These are phyloP conservation scores for Caenorhabditis sulstoni DNA, from an alignment of 2,888 invertebrate species.

Conservation along the genomic window DNA sequence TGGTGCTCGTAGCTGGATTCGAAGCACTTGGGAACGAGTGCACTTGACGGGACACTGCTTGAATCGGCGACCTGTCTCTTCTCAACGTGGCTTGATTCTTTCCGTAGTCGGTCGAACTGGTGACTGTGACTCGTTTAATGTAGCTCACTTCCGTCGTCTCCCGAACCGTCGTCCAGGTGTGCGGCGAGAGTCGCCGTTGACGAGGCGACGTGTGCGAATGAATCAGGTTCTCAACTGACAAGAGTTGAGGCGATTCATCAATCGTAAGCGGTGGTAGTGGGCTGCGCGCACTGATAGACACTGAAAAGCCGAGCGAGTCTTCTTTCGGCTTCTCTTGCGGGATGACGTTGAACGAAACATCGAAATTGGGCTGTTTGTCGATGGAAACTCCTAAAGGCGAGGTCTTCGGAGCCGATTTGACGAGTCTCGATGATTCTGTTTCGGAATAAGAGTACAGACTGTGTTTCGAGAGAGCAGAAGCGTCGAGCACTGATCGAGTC, in stretches of 20 bases:
- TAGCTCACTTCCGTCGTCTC: constrained; percentile 76
- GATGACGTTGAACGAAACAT: constrained; percentile 53
- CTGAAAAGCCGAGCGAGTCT: constrained; percentile 62
- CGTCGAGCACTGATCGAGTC: constrained; percentile 7
- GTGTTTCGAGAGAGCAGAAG: constrained; percentile 11
- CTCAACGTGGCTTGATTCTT: constrained; percentile 18
- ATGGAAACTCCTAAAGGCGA: constrained; percentile 1
- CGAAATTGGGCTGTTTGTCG: constrained; percentile 48
- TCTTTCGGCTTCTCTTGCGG: constrained; percentile 36
- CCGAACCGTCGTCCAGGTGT: constrained; percentile 76
- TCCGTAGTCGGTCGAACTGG: constrained; percentile 38
- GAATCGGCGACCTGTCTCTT: constrained; percentile 30
- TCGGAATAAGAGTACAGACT: constrained; percentile 24
- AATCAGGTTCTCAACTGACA: constrained; percentile 57
- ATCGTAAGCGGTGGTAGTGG: constrained; percentile 58
- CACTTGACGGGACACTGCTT: constrained; percentile 28
- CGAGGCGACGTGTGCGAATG: constrained; percentile 47
- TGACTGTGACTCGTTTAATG: constrained; percentile 68
- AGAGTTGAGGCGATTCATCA: constrained; percentile 57
- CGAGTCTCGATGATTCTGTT: constrained; percentile 7
- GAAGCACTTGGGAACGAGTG: constrained; percentile 42
- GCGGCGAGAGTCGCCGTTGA: constrained; percentile 66
- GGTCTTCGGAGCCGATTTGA: background rate
- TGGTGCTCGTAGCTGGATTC: constrained; percentile 26
- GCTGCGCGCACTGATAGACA: constrained; percentile 65